These are phyloP conservation scores for Allygus modestus DNA, from an alignment of 2,888 invertebrate genomes.

Conservation along the genomic window DNA sequence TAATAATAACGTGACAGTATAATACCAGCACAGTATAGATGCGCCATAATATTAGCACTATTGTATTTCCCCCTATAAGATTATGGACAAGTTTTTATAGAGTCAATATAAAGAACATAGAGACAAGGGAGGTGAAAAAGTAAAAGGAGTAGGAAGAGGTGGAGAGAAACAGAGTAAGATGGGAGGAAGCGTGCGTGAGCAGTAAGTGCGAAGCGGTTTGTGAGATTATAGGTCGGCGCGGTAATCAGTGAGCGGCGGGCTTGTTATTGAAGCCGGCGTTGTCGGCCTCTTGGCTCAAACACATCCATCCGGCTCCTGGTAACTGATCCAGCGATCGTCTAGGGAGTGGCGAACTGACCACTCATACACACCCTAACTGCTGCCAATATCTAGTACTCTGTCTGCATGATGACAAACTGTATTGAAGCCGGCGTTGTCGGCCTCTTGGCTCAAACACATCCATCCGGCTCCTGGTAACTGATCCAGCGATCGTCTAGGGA, in stretches of 20 bases:
- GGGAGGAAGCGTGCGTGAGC: slow-evolving; percentile 42
- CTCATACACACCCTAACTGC: background rate
- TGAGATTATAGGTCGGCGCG: slow-evolving; percentile 44
- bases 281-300: slow-evolving; percentile 23
- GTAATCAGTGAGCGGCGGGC: slow-evolving; percentile 48
- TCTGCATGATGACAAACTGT: background rate
- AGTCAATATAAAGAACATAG: too few relatives aligned
- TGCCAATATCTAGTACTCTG: background rate
- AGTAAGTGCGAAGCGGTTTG: slow-evolving; percentile 49
- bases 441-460: slow-evolving; percentile 5
- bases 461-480: slow-evolving; percentile 24
- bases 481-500: too few relatives aligned
- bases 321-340: slow-evolving; percentile 12
- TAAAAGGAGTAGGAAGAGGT: background rate
- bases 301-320: slow-evolving; percentile 22
- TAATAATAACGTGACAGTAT: too few relatives aligned
- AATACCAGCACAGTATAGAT: too few relatives aligned
- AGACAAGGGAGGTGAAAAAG: too few relatives aligned
- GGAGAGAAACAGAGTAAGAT: background rate
- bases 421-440: background rate
- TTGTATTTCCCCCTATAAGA: too few relatives aligned
- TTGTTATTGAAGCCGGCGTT: slow-evolving; percentile 22
- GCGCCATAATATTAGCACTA: too few relatives aligned
- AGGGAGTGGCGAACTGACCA: background rate
- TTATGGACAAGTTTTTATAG: too few relatives aligned